Conservation (phyloP, 2,888 invertebrate genomes). For the Habrosyne pyritoides region DNA sequence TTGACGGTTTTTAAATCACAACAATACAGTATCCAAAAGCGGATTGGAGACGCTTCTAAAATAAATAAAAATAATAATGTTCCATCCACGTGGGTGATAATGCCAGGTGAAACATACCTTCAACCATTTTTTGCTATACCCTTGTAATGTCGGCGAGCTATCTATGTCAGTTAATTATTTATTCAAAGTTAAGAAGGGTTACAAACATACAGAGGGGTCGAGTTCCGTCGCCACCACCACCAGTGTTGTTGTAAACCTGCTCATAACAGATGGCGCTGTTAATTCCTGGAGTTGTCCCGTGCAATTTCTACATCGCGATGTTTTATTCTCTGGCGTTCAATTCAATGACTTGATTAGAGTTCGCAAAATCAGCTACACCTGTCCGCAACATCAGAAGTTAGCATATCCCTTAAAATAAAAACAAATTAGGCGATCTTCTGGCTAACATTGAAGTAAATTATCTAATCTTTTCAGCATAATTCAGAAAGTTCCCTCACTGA, state of each 20-base stretch:
- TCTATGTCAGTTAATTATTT: neutral
- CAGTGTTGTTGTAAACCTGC: neutral
- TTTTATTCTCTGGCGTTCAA: slow-evolving; percentile 6
- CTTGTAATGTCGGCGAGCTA: neutral
- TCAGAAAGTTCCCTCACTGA: slow-evolving; percentile 20
- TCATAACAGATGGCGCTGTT: slow-evolving; percentile 15
- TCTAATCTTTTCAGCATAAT: slow-evolving; percentile 21
- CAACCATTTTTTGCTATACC: neutral
- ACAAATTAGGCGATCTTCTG: too few species aligned
- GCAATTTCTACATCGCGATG: slow-evolving; percentile 10
- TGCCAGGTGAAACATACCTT: neutral
- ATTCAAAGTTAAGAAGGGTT: neutral
- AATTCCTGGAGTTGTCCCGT: slow-evolving; percentile 3
- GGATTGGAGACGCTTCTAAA: neutral
- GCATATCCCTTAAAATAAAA: too few species aligned
- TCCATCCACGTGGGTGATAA: neutral
- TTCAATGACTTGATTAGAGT: neutral
- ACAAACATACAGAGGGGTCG: neutral
- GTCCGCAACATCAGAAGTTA: too few species aligned
- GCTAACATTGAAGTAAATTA: slow-evolving; percentile 21
- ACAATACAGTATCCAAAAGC: neutral
- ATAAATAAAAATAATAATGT: neutral
- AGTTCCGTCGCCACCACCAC: neutral
- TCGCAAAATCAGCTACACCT: slow-evolving; percentile 7
- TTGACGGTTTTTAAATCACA: neutral